Evolutionary conservation across 2,888 invertebrate genomes (phyloP).

Genomic region (Tridacna gigas): DNA sequence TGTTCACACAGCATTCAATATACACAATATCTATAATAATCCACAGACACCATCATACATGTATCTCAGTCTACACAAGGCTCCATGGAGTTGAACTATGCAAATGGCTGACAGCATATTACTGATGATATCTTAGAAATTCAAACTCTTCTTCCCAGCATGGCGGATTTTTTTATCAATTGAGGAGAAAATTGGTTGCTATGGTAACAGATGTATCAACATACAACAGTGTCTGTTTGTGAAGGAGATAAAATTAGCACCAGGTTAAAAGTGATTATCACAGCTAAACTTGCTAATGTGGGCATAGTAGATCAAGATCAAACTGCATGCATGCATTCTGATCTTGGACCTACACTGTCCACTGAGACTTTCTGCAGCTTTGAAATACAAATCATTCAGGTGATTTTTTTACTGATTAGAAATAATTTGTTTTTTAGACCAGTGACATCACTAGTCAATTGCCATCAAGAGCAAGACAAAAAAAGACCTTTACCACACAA

Average conservation of each 20-base stretch:
- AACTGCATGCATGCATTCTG: background rate
- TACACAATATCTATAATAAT: background rate
- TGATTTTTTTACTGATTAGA: no score
- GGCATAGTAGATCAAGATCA: background rate
- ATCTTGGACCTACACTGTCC: background rate
- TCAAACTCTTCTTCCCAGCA: conserved; percentile 13
- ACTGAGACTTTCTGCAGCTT: no score
- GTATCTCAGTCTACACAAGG: conserved; percentile 16
- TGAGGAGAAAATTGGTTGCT: conserved; percentile 22
- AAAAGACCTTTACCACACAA: no score
- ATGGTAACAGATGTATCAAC: conserved; percentile 21
- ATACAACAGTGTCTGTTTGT: conserved; percentile 19
- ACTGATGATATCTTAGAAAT: conserved; percentile 22
- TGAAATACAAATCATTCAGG: no score
- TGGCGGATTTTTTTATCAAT: conserved; percentile 23
- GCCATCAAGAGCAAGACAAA: no score
- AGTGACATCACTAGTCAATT: no score
- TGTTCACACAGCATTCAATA: no score
- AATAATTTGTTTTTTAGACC: no score
- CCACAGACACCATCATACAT: conserved; percentile 1
- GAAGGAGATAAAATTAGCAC: background rate
- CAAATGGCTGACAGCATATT: conserved; percentile 6
- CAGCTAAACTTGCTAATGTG: background rate
- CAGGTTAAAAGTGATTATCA: background rate
- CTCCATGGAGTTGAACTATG: conserved; percentile 14